Base-by-base conservation (phyloP, 37 sponge, comb jelly and placozoan genomes). In the Aplysina aerophoba region DNA sequence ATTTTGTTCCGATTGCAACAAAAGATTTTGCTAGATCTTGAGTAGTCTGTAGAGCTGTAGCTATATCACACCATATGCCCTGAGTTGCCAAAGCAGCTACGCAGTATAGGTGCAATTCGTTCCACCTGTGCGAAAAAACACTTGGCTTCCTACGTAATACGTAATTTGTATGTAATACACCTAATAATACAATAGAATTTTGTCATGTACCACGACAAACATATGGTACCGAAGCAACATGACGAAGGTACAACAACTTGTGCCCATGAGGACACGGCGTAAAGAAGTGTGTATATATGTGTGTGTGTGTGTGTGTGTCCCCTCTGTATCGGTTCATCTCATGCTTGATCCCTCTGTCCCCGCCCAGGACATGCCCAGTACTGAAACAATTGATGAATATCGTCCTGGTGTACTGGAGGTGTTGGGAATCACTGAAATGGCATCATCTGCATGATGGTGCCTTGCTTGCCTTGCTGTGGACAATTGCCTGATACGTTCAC, bases 371-470 rank as follows among this genome's bases (percentile, higher is more conserved):
- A 31, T 69, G 31, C 84, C 40, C 28, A 21, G 6, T 73, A 15
- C 14, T 19, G 78, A 38, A 1, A 36, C n/a, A 50, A 75, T 75
- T 4, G 53, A n/a, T 40, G 37, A 75, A 11, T 36, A 36, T 11
- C 78, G 40, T 41, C 37, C n/a, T 19, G 78, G 78, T 36, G 37
- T 50, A 1, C 38, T 75, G n/a, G 78, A 75, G 78, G 78, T 75
- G 25, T 44, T 75, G 15, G 78, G 78, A 41, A 75, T 75, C 53
- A 75, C 38, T 39, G 78, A 75, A 41, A 75, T 75, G 78, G 15
- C 78, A 19, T 39, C 78, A 41, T n/a, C 33, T 69, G 6, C 34
- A 31, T 69, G 71, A 69, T 33, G n/a, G 34, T 11, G 33, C 28
- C 17, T 69, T 17, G 34, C 34, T 30, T 20, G 36, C 28, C 4